Evolutionary conservation across 35 echinoderm and acorn worm species (phyloP).

Genomic region (Ophiothrix spiculata): DNA sequence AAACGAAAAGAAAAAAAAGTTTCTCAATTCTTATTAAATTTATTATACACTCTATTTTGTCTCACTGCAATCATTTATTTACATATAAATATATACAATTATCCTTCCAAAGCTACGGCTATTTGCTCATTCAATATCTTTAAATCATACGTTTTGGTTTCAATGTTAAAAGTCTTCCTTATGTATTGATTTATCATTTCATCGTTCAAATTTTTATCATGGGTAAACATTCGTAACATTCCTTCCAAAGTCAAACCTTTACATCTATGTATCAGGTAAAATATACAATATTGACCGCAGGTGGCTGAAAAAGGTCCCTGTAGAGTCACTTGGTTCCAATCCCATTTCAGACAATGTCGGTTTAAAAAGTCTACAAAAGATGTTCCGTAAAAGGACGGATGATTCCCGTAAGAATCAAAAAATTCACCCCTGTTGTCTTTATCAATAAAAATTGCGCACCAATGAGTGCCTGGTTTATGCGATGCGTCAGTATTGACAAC

Average conservation of each 20-base stretch:
- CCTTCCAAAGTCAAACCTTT: background rate
- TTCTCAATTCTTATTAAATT: too few relatives aligned
- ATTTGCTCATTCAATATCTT: background rate
- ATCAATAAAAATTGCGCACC: slow-evolving; percentile 42
- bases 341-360: background rate
- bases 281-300: slow-evolving; percentile 39
- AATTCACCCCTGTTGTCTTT: background rate
- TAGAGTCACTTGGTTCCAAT: background rate
- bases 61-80: too few relatives aligned
- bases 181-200: background rate
- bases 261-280: slow-evolving; percentile 28
- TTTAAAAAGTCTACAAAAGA: slow-evolving; percentile 18
- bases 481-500: slow-evolving; percentile 30
- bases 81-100: background rate
- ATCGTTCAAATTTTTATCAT: slow-evolving; percentile 1
- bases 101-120: background rate
- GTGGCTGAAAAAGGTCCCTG: slow-evolving; percentile 35
- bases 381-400: background rate
- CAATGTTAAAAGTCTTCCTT: background rate
- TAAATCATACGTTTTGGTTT: background rate
- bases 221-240: background rate
- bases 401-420: slow-evolving; percentile 47
- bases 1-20: too few relatives aligned
- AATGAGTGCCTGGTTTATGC: slow-evolving; percentile 11
- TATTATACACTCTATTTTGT: too few relatives aligned